Evolutionary conservation across 2,113 vertebrate genomes (phyloP).

Genomic region (Oreochromis tanganicae): DNA sequence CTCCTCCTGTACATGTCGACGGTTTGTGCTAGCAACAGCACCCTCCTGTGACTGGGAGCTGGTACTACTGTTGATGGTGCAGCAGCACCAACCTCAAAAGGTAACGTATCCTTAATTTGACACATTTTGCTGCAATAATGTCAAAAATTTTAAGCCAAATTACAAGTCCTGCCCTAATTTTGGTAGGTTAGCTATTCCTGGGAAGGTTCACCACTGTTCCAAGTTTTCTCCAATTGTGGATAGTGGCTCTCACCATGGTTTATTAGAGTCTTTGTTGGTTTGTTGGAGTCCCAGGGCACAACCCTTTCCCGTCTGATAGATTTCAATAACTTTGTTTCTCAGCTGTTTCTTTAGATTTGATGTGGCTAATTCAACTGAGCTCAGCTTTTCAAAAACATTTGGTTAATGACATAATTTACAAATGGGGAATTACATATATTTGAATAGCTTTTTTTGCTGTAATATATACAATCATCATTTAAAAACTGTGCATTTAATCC

Average conservation of each 20-base stretch:
- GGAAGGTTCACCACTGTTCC: background rate
- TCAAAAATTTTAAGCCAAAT: background rate
- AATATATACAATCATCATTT: background rate
- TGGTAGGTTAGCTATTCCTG: background rate
- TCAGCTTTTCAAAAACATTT: background rate
- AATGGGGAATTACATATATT: background rate
- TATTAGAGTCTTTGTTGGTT: background rate
- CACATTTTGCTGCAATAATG: background rate
- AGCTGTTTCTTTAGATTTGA: background rate
- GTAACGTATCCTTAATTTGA: background rate
- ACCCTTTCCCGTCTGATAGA: background rate
- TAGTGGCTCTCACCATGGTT: background rate
- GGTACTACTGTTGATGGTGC: background rate
- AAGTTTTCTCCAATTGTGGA: background rate
- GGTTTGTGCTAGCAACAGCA: background rate
- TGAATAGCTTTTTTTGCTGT: background rate
- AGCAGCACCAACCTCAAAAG: background rate
- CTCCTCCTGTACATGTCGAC: background rate
- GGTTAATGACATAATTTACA: background rate
- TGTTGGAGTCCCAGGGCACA: background rate
- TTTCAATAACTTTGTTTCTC: background rate
- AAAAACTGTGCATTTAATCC: background rate
- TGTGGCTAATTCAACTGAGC: background rate
- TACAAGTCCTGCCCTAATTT: background rate
- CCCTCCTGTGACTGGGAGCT: background rate